A percentile compares a stretch with the other conserved stretches of the same genome.
Conservation (phyloP, 2,797 vertebrate species). For the Eupleurogrammus muticus region DNA sequence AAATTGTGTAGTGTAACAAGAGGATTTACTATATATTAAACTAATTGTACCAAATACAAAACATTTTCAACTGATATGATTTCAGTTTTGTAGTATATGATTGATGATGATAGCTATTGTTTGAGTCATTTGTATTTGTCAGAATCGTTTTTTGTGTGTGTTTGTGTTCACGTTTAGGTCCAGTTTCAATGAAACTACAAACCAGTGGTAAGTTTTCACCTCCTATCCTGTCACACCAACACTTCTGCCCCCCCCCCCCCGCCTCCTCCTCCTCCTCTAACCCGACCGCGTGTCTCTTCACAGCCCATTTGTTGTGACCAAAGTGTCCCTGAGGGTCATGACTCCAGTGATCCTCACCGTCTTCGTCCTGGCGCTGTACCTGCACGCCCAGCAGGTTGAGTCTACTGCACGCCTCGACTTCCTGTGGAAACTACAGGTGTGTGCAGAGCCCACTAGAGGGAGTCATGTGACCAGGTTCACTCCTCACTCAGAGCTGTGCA, state of each 20-base stretch:
- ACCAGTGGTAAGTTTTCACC: constrained; percentile 78
- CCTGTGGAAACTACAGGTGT: constrained; percentile 97
- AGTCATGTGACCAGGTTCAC: neutral
- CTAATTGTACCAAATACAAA: no score
- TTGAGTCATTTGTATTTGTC: neutral
- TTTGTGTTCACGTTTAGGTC: constrained; percentile 66
- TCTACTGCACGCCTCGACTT: constrained; percentile 97
- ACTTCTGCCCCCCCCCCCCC: no score
- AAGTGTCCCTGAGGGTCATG: constrained; percentile 93
- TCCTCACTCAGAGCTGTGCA: neutral
- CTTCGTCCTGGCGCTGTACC: constrained; percentile 94
- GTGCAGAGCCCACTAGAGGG: constrained; percentile 44
- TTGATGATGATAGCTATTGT: neutral
- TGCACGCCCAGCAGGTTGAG: constrained; percentile 96
- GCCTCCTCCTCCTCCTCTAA: constrained; percentile 3
- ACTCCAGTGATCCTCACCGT: constrained; percentile 94
- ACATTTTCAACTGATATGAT: no score
- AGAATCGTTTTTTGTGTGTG: constrained; percentile 2
- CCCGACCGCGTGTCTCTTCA: constrained; percentile 13
- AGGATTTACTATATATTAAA: no score
- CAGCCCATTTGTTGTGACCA: constrained; percentile 86
- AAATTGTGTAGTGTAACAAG: no score
- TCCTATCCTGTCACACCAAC: neutral
- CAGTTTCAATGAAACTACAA: constrained; percentile 85
- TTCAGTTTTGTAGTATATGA: no score